Evolutionary conservation across 2,113 vertebrate genomes (phyloP).

Genomic region (Neolamprologus sp.): DNA sequence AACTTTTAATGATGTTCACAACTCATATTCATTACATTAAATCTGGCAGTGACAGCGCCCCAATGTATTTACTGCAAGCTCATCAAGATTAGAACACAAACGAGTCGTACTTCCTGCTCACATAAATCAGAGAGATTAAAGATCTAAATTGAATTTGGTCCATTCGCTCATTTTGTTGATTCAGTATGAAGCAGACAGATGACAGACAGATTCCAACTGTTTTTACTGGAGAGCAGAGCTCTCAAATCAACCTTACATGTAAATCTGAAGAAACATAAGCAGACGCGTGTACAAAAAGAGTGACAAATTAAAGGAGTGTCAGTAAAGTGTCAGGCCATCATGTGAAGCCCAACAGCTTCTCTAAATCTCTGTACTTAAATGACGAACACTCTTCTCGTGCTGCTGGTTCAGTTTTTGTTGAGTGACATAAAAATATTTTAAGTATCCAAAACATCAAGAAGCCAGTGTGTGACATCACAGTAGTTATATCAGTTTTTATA

Average conservation of each 20-base stretch:
- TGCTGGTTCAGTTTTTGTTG: neutral
- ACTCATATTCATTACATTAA: neutral
- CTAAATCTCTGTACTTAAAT: neutral
- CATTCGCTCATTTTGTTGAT: neutral
- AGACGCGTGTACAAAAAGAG: neutral
- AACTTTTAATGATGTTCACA: neutral
- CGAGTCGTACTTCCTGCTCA: neutral
- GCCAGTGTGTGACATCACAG: neutral
- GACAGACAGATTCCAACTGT: neutral
- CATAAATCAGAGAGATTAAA: neutral
- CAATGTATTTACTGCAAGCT: neutral
- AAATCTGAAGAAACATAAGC: neutral
- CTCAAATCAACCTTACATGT: neutral
- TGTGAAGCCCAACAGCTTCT: neutral
- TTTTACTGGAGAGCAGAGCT: neutral
- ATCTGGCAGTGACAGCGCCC: neutral
- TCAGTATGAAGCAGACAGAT: neutral
- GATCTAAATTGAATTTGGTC: neutral
- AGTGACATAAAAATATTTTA: neutral
- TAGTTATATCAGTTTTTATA: neutral
- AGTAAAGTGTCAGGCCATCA: neutral
- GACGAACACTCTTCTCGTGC: rapidly evolving
- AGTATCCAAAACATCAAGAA: neutral
- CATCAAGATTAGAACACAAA: neutral
- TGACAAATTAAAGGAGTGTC: neutral